phyloP scores from a whole-genome alignment of 1,140 invertebrate species.

The Megalonaias nervosa region DNA sequence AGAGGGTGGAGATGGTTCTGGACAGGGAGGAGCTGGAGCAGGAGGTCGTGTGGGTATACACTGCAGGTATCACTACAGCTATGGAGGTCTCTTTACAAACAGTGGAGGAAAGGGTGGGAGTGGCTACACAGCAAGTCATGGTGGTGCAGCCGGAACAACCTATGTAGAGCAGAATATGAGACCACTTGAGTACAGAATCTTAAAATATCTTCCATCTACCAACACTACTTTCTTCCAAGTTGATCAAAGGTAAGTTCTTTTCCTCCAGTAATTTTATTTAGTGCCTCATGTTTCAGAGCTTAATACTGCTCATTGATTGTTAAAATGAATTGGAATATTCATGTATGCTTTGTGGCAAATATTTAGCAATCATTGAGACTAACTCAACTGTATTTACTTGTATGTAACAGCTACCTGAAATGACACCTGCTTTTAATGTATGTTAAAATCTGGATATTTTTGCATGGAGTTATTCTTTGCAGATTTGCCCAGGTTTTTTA shows the following conservation, averaged over 20 bases:
- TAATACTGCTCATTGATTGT: too few species aligned
- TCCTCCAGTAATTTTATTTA: neutral
- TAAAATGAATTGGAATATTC: too few species aligned
- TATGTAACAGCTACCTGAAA: too few species aligned
- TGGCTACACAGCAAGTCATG: constrained; percentile 27
- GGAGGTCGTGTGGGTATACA: constrained; percentile 57
- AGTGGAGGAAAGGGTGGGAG: constrained; percentile 48
- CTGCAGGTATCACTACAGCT: constrained; percentile 54
- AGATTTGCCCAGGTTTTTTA: too few species aligned
- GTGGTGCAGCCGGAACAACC: constrained; percentile 56
- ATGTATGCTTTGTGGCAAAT: too few species aligned
- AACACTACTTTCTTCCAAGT: constrained; percentile 57
- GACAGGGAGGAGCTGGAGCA: constrained; percentile 50
- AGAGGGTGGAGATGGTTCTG: constrained; percentile 36
- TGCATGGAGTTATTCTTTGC: too few species aligned
- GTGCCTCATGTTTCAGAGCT: neutral
- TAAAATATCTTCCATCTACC: constrained; percentile 52
- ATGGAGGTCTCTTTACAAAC: constrained; percentile 54
- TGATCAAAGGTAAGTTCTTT: constrained; percentile 40
- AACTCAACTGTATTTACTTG: too few species aligned
- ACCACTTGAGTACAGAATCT: constrained; percentile 56
- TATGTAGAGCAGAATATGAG: constrained; percentile 59
- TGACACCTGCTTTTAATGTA: too few species aligned
- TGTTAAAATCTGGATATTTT: too few species aligned
- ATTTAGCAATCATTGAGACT: too few species aligned